Base-by-base conservation (phyloP, 2,888 invertebrate species). In the Oscheius onirici region DNA sequence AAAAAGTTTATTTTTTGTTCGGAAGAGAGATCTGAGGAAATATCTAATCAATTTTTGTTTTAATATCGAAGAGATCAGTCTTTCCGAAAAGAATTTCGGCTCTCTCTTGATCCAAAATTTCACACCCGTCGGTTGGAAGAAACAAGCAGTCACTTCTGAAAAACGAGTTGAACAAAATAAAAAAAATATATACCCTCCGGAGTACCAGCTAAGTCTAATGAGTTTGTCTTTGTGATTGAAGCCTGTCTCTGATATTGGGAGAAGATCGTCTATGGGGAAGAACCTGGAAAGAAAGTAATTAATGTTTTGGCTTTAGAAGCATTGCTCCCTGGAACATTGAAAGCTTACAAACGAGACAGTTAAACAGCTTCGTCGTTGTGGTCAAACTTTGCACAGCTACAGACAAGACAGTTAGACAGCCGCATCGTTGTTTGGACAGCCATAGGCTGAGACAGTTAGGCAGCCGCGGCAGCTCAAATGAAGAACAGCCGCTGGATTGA, bases 21-120 rank as follows among this genome's bases (percentile, higher is more conserved):
- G 24, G 11, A 3, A 46, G 3, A 15, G 26, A 61, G 46, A 61
- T 26, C 46, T 44, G 8, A 46, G 20, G 3, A 40, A 8, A 11
- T 17, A 17, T 40, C 20, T 28, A 63, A n/a, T 49, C 63, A 3
- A 3, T 49, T 17, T 63, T 63, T 11, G 20, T 15, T 28, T 63
- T 49, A 3, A 3, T 46, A 3, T 49, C 51, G 40, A 79, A 77
- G 26, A 75, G 13, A 22, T 57, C 28, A n/a, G 77, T 46, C 69
- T 74, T 66, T 57, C 80, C 80, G 41, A 80, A 80, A 2, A 80
- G 43, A 11, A 80, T 26, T 34, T 74, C 69, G 0, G 80, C 80
- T 17, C 72, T 66, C 43, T 73, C 65, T 41, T 63, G 57, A 57
- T 80, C 80, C 5, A 78, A 54, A 43, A 80, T 79, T 60, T 80